These are phyloP conservation scores for Enoplosus armatus DNA, from an alignment of 2,797 vertebrate species.

Conservation along the genomic window DNA sequence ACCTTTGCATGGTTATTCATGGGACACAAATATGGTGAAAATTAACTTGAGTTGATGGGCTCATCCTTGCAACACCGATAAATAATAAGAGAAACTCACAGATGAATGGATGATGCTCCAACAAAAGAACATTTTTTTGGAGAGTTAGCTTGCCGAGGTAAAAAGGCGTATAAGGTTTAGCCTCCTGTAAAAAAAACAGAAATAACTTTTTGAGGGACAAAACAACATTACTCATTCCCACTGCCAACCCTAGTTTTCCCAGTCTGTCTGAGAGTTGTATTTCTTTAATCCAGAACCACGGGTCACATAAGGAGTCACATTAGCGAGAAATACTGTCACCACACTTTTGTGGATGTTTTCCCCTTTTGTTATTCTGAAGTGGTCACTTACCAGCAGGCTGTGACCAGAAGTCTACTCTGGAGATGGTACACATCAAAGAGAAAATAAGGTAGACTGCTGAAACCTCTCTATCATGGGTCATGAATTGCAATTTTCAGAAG, in stretches of 20 bases:
- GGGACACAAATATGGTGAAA: background rate
- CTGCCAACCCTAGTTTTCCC: background rate
- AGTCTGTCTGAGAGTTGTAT: background rate
- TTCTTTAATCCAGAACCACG: background rate
- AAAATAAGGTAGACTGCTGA: background rate
- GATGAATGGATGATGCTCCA: background rate
- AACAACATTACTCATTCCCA: conserved; percentile 1
- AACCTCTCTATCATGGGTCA: background rate
- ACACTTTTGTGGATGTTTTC: background rate
- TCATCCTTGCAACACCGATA: background rate
- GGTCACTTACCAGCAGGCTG: background rate
- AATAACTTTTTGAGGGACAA: background rate
- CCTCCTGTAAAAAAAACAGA: conserved; percentile 4
- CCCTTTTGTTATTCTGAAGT: background rate
- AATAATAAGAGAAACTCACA: background rate
- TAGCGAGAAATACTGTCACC: background rate
- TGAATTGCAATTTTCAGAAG: conserved; percentile 9
- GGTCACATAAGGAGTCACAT: background rate
- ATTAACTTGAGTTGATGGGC: too few species aligned
- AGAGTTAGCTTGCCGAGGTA: background rate
- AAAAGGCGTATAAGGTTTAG: background rate
- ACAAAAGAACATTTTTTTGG: background rate
- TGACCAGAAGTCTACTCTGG: background rate
- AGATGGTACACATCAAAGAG: background rate
- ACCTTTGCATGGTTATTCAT: too few species aligned